phyloP scores from a whole-genome alignment of 1,140 invertebrate species.

The Meteorus sp. region DNA sequence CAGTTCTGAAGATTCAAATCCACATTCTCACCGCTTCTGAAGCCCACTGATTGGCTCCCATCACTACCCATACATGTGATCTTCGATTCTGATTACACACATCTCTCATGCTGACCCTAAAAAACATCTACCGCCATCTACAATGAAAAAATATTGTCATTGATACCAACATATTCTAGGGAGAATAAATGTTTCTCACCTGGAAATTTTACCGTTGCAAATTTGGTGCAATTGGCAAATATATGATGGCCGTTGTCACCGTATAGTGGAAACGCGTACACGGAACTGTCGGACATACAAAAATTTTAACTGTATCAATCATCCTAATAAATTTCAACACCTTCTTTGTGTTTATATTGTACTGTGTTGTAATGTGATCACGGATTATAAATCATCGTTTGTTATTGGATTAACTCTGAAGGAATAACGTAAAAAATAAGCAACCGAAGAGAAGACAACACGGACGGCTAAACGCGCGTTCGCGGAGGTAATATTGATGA shows the following conservation, averaged over 20 bases:
- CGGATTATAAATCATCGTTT: constrained; percentile 1
- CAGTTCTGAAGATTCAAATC: no score
- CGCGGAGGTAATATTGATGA: constrained; percentile 51
- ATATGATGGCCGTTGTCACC: constrained; percentile 57
- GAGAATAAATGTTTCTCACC: constrained; percentile 15
- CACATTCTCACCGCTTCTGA: no score
- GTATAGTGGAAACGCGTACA: constrained; percentile 51
- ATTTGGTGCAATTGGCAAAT: constrained; percentile 56
- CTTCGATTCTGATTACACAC: no score
- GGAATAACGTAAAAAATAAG: constrained; percentile 12
- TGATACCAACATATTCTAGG: constrained; percentile 10
- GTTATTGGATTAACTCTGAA: not conserved
- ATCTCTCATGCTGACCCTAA: no score
- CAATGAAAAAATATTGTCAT: not conserved
- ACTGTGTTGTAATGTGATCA: constrained; percentile 27
- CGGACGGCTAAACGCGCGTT: constrained; percentile 49
- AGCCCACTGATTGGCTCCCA: no score
- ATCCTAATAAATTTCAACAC: no score
- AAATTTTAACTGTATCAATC: constrained; percentile 26
- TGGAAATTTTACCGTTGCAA: constrained; percentile 43
- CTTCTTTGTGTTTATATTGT: no score
- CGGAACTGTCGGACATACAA: constrained; percentile 42
- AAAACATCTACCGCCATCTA: not conserved
- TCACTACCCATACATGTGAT: no score
- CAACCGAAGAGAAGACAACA: constrained; percentile 38